A percentile compares a stretch with the other conserved stretches of the same genome.
These are phyloP conservation scores for Ommatoiulus sabulosus DNA, from an alignment of 2,888 invertebrate genomes.

Conservation along the genomic window DNA sequence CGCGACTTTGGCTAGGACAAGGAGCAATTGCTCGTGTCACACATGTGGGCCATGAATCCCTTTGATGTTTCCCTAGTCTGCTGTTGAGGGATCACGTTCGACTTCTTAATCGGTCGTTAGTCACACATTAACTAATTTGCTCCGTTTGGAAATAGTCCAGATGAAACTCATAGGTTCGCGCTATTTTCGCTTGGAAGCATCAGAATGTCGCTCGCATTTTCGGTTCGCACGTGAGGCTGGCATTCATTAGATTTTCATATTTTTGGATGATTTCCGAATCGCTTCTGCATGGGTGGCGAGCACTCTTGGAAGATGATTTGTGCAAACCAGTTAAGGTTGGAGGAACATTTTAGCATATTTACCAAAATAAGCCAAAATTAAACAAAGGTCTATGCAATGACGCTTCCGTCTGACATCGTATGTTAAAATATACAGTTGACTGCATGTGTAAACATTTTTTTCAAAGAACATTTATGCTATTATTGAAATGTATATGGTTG, in stretches of 20 bases:
- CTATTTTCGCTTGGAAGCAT: conserved; percentile 20
- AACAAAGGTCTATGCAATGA: too few relatives aligned
- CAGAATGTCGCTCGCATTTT: neutral
- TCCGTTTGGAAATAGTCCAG: conserved; percentile 26
- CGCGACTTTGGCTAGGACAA: neutral
- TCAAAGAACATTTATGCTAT: too few relatives aligned
- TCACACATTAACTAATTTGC: conserved; percentile 45
- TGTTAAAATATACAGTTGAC: too few relatives aligned
- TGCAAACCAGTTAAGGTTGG: neutral
- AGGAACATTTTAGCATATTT: neutral
- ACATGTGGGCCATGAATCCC: neutral
- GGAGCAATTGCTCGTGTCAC: conserved; percentile 41
- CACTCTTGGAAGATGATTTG: neutral
- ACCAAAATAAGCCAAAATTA: neutral
- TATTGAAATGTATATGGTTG: too few relatives aligned
- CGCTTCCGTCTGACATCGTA: too few relatives aligned
- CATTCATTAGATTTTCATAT: neutral
- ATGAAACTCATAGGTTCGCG: neutral
- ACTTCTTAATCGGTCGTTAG: conserved; percentile 48
- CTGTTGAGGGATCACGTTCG: neutral
- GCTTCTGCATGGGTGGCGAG: neutral
- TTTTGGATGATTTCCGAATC: neutral
- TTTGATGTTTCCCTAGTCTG: neutral
- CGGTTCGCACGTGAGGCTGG: neutral
- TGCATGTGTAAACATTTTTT: too few relatives aligned